Evolutionary conservation across 1,140 invertebrate species (phyloP).

Genomic region (Elymnias hypermnestra): DNA sequence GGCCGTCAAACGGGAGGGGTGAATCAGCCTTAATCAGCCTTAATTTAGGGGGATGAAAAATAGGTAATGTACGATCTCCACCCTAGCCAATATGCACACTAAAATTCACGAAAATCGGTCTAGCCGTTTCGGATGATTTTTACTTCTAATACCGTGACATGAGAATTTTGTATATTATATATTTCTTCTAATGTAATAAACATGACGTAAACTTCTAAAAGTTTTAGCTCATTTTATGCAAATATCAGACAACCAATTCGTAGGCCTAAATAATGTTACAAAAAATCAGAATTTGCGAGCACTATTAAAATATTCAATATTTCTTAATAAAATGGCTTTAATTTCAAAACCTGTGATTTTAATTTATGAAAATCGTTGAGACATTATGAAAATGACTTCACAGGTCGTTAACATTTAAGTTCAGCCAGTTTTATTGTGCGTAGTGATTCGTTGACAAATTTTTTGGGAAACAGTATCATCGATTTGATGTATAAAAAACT

Average conservation of each 20-base stretch:
- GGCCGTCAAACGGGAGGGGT: too few species aligned
- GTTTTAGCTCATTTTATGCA: slow-evolving; percentile 18
- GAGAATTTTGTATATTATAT: too few species aligned
- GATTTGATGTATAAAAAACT: too few species aligned
- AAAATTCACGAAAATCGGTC: too few species aligned
- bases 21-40: too few species aligned
- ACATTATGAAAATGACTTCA: slow-evolving; percentile 9
- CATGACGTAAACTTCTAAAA: neutral
- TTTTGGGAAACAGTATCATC: too few species aligned
- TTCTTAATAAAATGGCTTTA: slow-evolving; percentile 16
- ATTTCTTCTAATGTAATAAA: neutral
- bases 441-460: neutral
- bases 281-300: slow-evolving; percentile 15
- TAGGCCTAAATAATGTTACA: slow-evolving; percentile 19
- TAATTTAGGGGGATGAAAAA: too few species aligned
- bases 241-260: slow-evolving; percentile 15
- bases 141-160: neutral
- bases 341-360: slow-evolving; percentile 17
- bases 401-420: slow-evolving; percentile 1
- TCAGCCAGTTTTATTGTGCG: slow-evolving; percentile 4
- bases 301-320: slow-evolving; percentile 20
- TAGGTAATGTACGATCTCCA: too few species aligned
- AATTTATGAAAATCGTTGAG: slow-evolving; percentile 14
- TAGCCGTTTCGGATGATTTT: too few species aligned
- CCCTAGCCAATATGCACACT: too few species aligned